Evolutionary conservation across 2,797 vertebrate species (phyloP), one percentile per base, ranked within the genome.

Genomic region (Percopsis omiscomaycus): DNA sequence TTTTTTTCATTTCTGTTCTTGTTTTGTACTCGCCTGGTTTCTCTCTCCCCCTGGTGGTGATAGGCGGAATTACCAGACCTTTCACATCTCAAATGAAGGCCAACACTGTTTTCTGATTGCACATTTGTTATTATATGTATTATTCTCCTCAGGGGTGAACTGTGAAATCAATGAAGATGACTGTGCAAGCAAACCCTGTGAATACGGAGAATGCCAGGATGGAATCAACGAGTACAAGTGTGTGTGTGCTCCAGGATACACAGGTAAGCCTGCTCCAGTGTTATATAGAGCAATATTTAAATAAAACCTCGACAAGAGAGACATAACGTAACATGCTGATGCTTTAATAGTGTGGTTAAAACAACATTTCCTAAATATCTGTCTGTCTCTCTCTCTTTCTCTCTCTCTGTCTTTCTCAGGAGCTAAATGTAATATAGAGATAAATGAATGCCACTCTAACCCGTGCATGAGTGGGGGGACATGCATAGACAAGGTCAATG

Each of bases 111-210:
- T 37, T 37, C 32, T 37, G 32, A 37, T 37, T 37, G 4, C 2
- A 37, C 32, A 37, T 37, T 37, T 37, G 32, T 37, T 37, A 37
- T 37, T 37, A 37, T 13, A 1, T n/a, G 1, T 57, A 9, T 57
- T 49, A 70, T 12, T 45, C 42, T 66, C 0, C 12, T 53, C 69
- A 98, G 97, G 97, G 13, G 68, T 90, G 68, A 96, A 98, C 79
- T 98, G 97, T 89, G 95, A 98, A 80, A 93, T 93, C 68, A 97
- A 98, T 83, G 89, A 94, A 45, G 92, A 98, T 27, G 97, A 98
- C 83, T 98, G 97, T 69, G 93, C 92, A 22, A 95, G 91, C 80
- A 95, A 91, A 81, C 97, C 95, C 0, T 98, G 97, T 73, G 72
- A 92, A 59, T 88, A 93, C 0, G 97, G 97, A 66, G 89, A 88